Base-by-base conservation (phyloP, 1,140 invertebrate species). In the Scaptodrosophila lebanonensis region DNA sequence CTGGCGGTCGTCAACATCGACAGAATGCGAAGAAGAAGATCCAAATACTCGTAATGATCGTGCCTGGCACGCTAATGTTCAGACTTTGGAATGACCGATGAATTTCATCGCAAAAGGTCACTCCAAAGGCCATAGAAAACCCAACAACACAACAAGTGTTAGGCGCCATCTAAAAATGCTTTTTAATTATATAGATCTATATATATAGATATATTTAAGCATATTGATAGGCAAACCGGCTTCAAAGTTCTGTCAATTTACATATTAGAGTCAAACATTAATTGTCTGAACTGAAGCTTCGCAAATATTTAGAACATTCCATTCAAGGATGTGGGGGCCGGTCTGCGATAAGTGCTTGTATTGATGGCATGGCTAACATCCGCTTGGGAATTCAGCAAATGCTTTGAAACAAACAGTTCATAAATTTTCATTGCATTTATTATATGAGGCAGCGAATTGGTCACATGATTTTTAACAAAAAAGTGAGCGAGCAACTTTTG, bases 401-500 rank as follows among this genome's bases (percentile, higher is more conserved):
- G 52, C 35, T 48, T 44, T 35, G 17, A 13, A 8, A n/a, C 39
- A 52, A 44, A 63, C 29, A 17, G 32, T 56, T 62, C 63, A 56
- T 49, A 54, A 18, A n/a, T 43, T 50, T 66, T 58, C 47, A 66
- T 49, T 79, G 73, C 68, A 82, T 61, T 56, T 54, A 52, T 62
- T 65, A 61, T 61, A 54, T 69, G 53, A 38, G 25, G 65, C 69
- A 35, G 27, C 35, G 50, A 56, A 11, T 57, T 49, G 65, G 56
- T 79, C 73, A 77, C 73, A 77, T 69, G 73, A 67, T 39, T 33
- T 16, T 27, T 7, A 20, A 12, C 11, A 18, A 29, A 62, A 69
- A 68, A 72, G 39, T 30, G 42, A 79, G 47, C 73, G 56, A 69
- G 69, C 73, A 42, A 54, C 75, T 77, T 76, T 62, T 66, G 33